Evolutionary conservation across 2,888 invertebrate genomes (phyloP), one percentile per base, ranked within the genome.

Genomic region (Apantesis nais): DNA sequence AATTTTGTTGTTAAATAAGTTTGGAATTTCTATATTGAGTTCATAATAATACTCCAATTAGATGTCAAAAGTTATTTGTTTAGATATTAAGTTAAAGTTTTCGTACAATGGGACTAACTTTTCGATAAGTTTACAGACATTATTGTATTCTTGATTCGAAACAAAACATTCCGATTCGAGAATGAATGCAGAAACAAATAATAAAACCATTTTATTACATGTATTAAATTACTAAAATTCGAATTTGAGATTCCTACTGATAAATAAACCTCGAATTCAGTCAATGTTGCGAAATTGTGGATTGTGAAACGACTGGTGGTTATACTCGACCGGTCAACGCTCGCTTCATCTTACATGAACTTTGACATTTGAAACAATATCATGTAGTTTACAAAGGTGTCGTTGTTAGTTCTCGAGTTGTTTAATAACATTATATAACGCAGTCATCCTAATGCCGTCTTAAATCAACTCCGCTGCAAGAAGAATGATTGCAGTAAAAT

Each of bases 351-450:
- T 73, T 82, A 82, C 73, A 71, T 84, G 84, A 88, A 86, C 86
- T 86, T 81, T 87, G 83, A 83, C 85, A 88, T 89, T 88, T 82
- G 44, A 77, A 75, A 83, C 73, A 68, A 70, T 71, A 75, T 52
- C 34, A 66, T 63, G 66, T 62, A 60, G 60, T 74, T 73, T 66
- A 63, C 44, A 48, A 48, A 52, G 31, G 55, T 41, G 16, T 39
- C 14, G 66, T 55, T 61, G n/a, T 29, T 76, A 73, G 60, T 73
- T 25, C 71, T 73, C 66, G 34, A 34, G 41, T 63, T 39, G 41
- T 70, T 72, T 66, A 74, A 58, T 60, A 70, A 72, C 60, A 71
- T 72, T 71, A 55, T 31, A 58, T 52, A 68, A 34, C 29, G 39
- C n/a, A 66, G 64, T 62, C n/a, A 58, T 70, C 61, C 25, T 34